Base-by-base conservation (phyloP, 1,140 invertebrate species). In the Spodoptera litura region DNA sequence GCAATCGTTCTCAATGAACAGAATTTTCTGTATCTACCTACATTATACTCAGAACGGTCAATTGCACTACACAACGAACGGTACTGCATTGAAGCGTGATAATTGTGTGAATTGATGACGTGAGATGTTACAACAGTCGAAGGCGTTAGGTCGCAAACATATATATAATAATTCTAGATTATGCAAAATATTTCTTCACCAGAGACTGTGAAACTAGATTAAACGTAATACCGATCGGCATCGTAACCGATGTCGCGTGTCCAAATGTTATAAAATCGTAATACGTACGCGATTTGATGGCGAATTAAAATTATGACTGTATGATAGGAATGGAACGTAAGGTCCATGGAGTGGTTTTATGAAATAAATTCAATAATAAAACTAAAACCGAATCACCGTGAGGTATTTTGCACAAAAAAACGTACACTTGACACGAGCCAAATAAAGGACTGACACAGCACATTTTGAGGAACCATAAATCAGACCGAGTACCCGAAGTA, bases 121-220 rank as follows among this genome's bases (percentile, higher is more conserved):
- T 15, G 52, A 27, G 15, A 20, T 49, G 71, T 59, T 59, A 61
- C 56, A 73, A 73, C 71, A 73, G 35, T 51, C 8, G 15, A 38
- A 73, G 35, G 38, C 20, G 15, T 9, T 27, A 12, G 12, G 15
- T 73, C 44, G 35, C 53, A 73, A 49, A 73, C 31, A 56, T 44
- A 58, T 51, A 56, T 44, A 58, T 51, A 53, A n/a, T 25, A 5
- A 20, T 9, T 15, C 12, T 51, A 44, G 6, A 53, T 75, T 75
- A 59, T 64, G 73, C 59, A 75, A 75, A 75, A 75, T 64, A 64
- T 75, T 75, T 75, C 72, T 12, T 52, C 72, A 75, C 25, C 2
- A 71, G 68, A 71, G 25, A 25, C 56, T 20, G 38, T 55, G 55
- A 74, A 74, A 74, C 68, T 56, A 75, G 72, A 75, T 75, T 51